Percentiles rank a stretch among this genome's conserved stretches.
These are phyloP conservation scores for Gadus chalcogrammus DNA, from an alignment of 2,113 vertebrate species.

Conservation along the genomic window DNA sequence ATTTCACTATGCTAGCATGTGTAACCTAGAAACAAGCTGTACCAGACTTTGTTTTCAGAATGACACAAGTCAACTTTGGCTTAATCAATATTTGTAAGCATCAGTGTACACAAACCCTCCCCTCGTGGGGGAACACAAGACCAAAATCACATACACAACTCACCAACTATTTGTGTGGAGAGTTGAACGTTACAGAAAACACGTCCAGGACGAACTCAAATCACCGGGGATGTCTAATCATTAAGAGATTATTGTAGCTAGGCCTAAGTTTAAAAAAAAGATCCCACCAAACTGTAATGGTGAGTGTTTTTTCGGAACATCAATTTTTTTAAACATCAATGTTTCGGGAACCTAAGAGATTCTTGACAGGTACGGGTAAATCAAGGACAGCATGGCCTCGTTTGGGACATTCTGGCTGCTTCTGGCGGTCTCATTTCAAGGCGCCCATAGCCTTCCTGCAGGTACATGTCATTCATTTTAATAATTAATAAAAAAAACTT, in stretches of 20 bases:
- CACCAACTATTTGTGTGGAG: not conserved
- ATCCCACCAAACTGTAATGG: not conserved
- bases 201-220: not conserved
- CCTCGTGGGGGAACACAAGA: constrained; percentile 24
- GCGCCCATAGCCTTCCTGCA: constrained; percentile 30
- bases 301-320: not conserved
- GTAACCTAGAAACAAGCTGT: not conserved
- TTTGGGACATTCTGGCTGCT: constrained; percentile 30
- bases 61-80: constrained; percentile 22
- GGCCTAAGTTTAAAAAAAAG: not conserved
- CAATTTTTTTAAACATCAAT: no score
- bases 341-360: no score
- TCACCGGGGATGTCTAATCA: not conserved
- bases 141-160: constrained; percentile 10
- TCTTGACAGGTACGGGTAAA: no score
- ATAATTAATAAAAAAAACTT: no score
- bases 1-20: no score
- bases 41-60: constrained; percentile 21
- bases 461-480: constrained; percentile 36
- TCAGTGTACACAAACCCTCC: constrained; percentile 40
- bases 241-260: not conserved
- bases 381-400: constrained; percentile 40
- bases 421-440: constrained; percentile 25
- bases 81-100: constrained; percentile 56
- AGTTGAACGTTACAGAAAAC: not conserved